phyloP scores from a whole-genome alignment of 2,888 invertebrate species.

The Willowsia nigromaculata region DNA sequence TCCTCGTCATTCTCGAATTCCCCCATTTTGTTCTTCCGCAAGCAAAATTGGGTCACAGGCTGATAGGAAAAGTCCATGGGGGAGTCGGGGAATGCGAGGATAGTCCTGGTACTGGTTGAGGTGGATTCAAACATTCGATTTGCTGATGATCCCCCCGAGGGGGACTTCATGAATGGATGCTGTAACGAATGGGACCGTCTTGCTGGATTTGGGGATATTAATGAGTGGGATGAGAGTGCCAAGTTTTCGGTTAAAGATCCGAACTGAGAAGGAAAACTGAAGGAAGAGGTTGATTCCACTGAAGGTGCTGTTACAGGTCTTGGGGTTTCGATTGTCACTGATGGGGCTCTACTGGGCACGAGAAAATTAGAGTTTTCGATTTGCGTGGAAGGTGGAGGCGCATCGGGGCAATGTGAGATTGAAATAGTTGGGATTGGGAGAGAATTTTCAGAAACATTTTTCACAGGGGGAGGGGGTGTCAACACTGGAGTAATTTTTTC shows the following conservation, averaged over 20 bases:
- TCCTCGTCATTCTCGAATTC: not conserved
- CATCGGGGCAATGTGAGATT: not conserved
- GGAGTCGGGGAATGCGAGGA: slow-evolving; percentile 26
- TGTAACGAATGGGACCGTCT: not conserved
- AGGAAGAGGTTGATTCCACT: too few relatives aligned
- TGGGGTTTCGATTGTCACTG: too few relatives aligned
- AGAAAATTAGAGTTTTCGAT: not conserved
- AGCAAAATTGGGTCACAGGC: slow-evolving; percentile 39
- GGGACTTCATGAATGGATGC: slow-evolving; percentile 49
- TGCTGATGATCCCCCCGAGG: not conserved
- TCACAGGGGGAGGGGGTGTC: too few relatives aligned
- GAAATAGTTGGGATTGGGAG: not conserved
- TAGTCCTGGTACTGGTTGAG: not conserved
- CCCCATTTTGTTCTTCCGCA: slow-evolving; percentile 5
- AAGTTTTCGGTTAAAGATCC: too few relatives aligned
- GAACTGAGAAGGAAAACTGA: too few relatives aligned
- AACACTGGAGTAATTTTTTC: not conserved
- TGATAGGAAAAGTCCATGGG: slow-evolving; percentile 57
- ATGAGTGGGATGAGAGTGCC: too few relatives aligned
- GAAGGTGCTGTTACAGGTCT: too few relatives aligned
- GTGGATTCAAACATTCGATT: not conserved
- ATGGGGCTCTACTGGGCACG: too few relatives aligned
- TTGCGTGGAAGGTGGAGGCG: not conserved
- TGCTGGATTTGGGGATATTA: not conserved
- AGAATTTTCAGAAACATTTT: not conserved